These are phyloP conservation scores for Xestia rhomboidea DNA, from an alignment of 2,888 invertebrate species.

Conservation along the genomic window DNA sequence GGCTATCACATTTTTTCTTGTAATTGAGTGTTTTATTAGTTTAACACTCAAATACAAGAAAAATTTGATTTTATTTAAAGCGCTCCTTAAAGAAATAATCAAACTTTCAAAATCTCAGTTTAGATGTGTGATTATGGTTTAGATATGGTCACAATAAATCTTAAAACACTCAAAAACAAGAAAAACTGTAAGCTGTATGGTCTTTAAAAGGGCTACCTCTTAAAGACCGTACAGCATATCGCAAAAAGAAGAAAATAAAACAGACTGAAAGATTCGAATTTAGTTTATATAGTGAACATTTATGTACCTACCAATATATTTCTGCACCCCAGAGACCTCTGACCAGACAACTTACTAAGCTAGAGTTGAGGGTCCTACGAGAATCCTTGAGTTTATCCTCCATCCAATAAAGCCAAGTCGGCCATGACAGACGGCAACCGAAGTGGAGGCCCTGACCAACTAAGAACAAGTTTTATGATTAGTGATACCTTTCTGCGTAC, in stretches of 20 bases:
- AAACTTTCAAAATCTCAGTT: no score
- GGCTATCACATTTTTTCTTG: no score
- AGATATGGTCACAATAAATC: no score
- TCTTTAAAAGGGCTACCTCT: no score
- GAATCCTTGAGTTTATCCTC: constrained; percentile 58
- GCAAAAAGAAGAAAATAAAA: background rate
- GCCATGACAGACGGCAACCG: constrained; percentile 35
- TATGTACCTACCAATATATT: constrained; percentile 15
- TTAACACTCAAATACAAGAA: no score
- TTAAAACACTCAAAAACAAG: no score
- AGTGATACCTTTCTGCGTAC: constrained; percentile 34
- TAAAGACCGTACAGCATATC: background rate
- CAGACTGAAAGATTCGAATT: background rate
- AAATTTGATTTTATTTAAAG: no score
- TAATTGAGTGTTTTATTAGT: no score
- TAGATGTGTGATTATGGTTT: no score
- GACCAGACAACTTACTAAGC: constrained; percentile 44
- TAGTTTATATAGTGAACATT: constrained; percentile 25
- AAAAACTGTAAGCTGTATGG: no score
- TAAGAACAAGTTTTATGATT: constrained; percentile 49
- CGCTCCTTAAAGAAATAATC: no score
- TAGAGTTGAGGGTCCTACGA: constrained; percentile 47
- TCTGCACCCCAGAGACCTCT: constrained; percentile 30
- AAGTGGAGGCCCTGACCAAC: constrained; percentile 37
- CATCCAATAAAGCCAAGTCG: constrained; percentile 45